These are phyloP conservation scores for Therioaphis trifolii DNA, from an alignment of 2,888 invertebrate species.

Conservation along the genomic window DNA sequence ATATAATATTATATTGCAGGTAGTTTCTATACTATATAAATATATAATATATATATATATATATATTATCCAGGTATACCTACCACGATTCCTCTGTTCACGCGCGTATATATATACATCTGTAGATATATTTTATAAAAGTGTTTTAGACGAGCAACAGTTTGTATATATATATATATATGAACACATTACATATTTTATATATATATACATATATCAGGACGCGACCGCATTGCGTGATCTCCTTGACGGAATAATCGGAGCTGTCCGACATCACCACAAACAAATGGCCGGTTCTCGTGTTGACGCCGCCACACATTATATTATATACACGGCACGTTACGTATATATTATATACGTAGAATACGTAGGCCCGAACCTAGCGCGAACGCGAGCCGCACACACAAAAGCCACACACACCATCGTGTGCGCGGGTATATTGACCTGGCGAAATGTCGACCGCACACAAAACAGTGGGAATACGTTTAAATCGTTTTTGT, in stretches of 20 bases:
- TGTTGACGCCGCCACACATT: slow-evolving; percentile 40
- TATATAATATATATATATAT: not conserved
- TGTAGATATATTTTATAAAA: too few species aligned
- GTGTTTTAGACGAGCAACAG: slow-evolving; percentile 51
- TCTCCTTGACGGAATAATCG: slow-evolving; percentile 63
- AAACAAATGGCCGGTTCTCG: slow-evolving; percentile 55
- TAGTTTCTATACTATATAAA: not conserved
- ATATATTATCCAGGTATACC: too few species aligned
- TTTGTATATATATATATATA: not conserved
- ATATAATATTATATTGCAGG: not conserved
- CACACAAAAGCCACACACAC: slow-evolving; percentile 42
- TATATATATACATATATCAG: not conserved
- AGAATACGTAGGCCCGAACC: not conserved
- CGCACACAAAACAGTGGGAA: slow-evolving; percentile 27
- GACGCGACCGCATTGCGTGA: slow-evolving; percentile 58
- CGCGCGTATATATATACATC: too few species aligned
- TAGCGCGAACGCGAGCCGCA: not conserved
- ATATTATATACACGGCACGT: not conserved
- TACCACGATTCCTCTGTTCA: too few species aligned
- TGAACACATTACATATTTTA: too few species aligned
- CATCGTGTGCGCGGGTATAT: slow-evolving; percentile 28
- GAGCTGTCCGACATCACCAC: slow-evolving; percentile 57
- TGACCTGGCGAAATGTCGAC: slow-evolving; percentile 43
- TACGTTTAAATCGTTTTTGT: slow-evolving; percentile 32
- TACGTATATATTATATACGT: not conserved